A percentile compares a stretch with the other conserved stretches of the same genome.
phyloP scores from a whole-genome alignment of 1,140 invertebrate species.

The Micrasema minimum region DNA sequence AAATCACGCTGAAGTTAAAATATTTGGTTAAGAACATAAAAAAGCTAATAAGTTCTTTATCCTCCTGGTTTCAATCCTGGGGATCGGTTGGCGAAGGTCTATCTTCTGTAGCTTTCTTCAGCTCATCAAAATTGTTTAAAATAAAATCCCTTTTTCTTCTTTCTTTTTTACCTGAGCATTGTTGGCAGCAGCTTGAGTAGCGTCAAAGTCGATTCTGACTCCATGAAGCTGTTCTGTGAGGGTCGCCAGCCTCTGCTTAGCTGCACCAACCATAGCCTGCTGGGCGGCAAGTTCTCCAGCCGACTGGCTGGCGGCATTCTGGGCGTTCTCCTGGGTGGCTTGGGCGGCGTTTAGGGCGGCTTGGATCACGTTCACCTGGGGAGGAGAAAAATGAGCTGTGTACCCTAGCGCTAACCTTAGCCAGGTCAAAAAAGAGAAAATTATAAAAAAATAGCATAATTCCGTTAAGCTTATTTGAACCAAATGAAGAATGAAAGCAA shows the following conservation, averaged over 20 bases:
- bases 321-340: conserved; percentile 73
- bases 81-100: no score
- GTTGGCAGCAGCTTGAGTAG: conserved; percentile 72
- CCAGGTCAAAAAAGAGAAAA: background rate
- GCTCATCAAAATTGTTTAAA: no score
- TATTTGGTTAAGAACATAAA: no score
- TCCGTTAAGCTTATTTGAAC: background rate
- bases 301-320: conserved; percentile 72
- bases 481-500: background rate
- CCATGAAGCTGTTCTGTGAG: conserved; percentile 72
- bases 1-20: no score
- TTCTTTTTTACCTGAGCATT: conserved; percentile 67
- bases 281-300: conserved; percentile 75
- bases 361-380: conserved; percentile 71
- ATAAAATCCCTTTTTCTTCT: no score
- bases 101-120: no score
- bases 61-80: no score
- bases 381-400: conserved; percentile 29
- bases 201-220: conserved; percentile 75
- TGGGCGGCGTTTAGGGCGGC: conserved; percentile 76
- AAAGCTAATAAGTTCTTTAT: no score
- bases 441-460: background rate
- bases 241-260: conserved; percentile 69
- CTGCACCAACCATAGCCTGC: conserved; percentile 77
- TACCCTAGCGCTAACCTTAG: background rate